These are phyloP conservation scores for Lates japonicus DNA, from an alignment of 2,797 vertebrate genomes.

Conservation along the genomic window DNA sequence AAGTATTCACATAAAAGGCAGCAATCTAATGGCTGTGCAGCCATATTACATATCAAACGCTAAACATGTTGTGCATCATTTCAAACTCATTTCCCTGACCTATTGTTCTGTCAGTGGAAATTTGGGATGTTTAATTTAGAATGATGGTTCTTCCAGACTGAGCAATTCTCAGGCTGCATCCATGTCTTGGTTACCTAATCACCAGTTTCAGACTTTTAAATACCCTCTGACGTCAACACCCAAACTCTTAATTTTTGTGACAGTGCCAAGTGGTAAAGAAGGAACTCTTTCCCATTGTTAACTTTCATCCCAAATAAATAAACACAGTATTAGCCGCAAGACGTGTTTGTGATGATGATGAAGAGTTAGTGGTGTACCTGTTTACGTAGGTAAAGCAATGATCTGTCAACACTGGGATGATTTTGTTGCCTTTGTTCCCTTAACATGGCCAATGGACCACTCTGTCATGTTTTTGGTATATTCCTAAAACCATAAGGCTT, in stretches of 20 bases:
- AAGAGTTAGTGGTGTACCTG: background rate
- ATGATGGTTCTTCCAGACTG: background rate
- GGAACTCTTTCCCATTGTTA: no score
- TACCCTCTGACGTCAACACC: background rate
- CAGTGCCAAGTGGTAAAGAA: background rate
- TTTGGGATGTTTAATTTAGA: background rate
- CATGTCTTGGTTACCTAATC: background rate
- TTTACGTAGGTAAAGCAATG: background rate
- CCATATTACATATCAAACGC: background rate
- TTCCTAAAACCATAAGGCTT: background rate
- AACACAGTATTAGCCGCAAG: background rate
- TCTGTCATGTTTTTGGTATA: slow-evolving; percentile 1
- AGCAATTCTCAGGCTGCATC: no score
- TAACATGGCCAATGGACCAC: background rate
- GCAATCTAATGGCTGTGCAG: background rate
- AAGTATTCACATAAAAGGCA: background rate
- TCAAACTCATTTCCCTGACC: background rate
- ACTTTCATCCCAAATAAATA: background rate
- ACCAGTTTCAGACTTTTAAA: background rate
- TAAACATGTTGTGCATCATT: background rate
- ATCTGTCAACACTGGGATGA: background rate
- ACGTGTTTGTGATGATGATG: background rate
- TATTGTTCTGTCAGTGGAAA: background rate
- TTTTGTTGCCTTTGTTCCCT: background rate
- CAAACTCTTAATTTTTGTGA: background rate